Evolutionary conservation across 2,113 vertebrate genomes (phyloP).

Genomic region (Ondatra zibethicus): DNA sequence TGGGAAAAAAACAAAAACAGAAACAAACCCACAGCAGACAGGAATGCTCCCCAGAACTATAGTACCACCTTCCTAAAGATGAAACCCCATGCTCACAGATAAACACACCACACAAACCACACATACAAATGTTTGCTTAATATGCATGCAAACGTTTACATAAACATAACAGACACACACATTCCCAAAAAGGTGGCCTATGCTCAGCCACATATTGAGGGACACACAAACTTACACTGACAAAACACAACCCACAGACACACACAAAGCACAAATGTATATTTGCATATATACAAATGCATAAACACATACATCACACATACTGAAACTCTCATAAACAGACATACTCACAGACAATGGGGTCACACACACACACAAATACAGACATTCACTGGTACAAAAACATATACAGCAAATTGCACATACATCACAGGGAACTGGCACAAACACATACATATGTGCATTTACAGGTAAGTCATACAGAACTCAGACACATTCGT

Average conservation of each 20-base stretch:
- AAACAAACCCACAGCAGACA: too few species aligned
- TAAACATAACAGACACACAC: background rate
- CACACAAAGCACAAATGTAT: background rate
- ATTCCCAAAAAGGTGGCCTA: background rate
- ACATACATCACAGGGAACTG: background rate
- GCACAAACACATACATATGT: background rate
- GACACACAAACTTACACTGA: background rate
- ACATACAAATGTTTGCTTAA: background rate
- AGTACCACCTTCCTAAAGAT: background rate
- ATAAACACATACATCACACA: background rate
- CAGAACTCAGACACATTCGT: background rate
- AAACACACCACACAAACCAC: background rate
- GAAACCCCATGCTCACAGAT: background rate
- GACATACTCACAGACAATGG: too few species aligned
- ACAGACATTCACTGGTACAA: background rate
- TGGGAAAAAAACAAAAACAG: background rate
- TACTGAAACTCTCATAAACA: background rate
- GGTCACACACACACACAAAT: background rate
- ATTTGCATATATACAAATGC: background rate
- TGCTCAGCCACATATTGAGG: background rate
- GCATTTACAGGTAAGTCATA: background rate
- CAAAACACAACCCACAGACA: background rate
- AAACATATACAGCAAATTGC: background rate
- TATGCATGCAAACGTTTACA: background rate
- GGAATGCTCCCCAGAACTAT: fast-evolving